phyloP scores from a whole-genome alignment of 2,888 invertebrate genomes.

The Melangyna quadrimaculata region DNA sequence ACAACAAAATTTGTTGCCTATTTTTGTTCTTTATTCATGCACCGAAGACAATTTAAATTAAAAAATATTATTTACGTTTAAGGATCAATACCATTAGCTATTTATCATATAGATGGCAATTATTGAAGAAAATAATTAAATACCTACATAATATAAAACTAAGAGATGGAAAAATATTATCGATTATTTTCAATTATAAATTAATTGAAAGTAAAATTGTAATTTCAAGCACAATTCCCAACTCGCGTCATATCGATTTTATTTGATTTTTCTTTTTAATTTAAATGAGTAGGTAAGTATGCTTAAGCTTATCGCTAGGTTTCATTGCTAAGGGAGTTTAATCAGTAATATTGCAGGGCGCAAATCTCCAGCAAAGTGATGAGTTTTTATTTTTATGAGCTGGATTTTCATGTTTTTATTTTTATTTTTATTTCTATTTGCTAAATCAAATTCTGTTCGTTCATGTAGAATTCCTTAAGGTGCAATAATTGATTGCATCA shows the following conservation, averaged over 20 bases:
- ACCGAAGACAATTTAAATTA: too few relatives aligned
- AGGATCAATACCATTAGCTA: too few relatives aligned
- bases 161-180: neutral
- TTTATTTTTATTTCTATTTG: neutral
- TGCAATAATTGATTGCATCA: constrained; percentile 49
- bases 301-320: constrained; percentile 41
- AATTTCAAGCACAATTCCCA: constrained; percentile 16
- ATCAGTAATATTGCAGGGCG: constrained; percentile 24
- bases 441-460: constrained; percentile 29
- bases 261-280: constrained; percentile 20
- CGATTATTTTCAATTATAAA: neutral
- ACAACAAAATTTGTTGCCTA: too few relatives aligned
- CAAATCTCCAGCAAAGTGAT: constrained; percentile 16
- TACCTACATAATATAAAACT: too few relatives aligned
- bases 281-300: neutral
- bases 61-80: too few relatives aligned
- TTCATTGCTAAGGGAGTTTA: constrained; percentile 11
- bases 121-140: too few relatives aligned
- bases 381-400: neutral
- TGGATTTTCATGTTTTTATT: neutral
- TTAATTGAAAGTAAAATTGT: neutral
- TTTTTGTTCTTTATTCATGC: too few relatives aligned
- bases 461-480: constrained; percentile 17
- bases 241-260: constrained; percentile 31
- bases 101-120: too few relatives aligned